phyloP scores from a whole-genome alignment of 2,888 invertebrate genomes.

The Hydraecia micacea region DNA sequence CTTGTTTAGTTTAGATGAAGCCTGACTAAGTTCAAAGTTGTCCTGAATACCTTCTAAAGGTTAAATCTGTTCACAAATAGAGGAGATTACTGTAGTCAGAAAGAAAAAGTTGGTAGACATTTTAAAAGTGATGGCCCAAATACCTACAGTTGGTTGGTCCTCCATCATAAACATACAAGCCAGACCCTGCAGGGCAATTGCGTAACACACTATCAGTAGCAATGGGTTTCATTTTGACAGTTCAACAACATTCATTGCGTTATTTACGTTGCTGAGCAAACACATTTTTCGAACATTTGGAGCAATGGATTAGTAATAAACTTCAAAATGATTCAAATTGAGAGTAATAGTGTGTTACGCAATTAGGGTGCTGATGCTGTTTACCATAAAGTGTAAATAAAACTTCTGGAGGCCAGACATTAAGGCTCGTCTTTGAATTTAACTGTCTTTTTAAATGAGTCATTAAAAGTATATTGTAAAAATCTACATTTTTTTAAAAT shows the following conservation, averaged over 20 bases:
- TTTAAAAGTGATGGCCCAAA: neutral
- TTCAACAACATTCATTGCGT: too few relatives aligned
- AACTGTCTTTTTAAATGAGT: slow-evolving; percentile 22
- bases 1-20: neutral
- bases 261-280: too few relatives aligned
- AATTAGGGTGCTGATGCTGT: too few relatives aligned
- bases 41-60: neutral
- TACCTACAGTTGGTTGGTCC: neutral
- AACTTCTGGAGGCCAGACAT: slow-evolving; percentile 22
- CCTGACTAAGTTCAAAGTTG: neutral
- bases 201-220: too few relatives aligned
- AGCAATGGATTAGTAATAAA: too few relatives aligned
- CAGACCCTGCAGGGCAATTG: too few relatives aligned
- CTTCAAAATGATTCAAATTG: too few relatives aligned
- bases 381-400: slow-evolving; percentile 46
- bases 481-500: slow-evolving; percentile 19
- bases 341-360: too few relatives aligned
- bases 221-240: too few relatives aligned
- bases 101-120: neutral
- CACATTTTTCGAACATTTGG: too few relatives aligned
- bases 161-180: slow-evolving; percentile 15
- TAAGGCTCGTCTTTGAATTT: slow-evolving; percentile 23
- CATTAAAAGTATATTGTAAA: slow-evolving; percentile 30
- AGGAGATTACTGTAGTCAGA: neutral
- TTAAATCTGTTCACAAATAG: neutral